Base-by-base conservation (phyloP, 2,113 vertebrate genomes). In the Axis porcinus region DNA sequence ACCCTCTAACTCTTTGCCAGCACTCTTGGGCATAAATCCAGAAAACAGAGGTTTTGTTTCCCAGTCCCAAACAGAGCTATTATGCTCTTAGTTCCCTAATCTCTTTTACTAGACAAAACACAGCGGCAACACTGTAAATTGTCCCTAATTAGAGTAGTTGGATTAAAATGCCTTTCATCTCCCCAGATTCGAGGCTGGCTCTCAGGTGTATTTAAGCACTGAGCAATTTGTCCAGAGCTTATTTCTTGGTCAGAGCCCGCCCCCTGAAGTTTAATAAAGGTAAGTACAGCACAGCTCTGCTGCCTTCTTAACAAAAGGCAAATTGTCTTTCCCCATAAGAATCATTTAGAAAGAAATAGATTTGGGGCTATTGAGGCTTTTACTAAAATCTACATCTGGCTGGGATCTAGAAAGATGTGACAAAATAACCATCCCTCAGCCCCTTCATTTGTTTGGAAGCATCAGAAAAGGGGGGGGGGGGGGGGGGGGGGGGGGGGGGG, bases 81-180 rank as follows among this genome's bases (percentile, higher is more conserved):
- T 5, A 10, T 54, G 54, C 94, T 92, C 93, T 98, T 55, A 74
- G 19, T 47, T 81, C 62, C 85, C 60, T 94, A 95, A 94, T 91
- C 90, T 74, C 67, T 91, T 97, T 97, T 94, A 97, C 52, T 76
- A 92, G 87, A 91, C 86, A 57, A 89, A 92, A 50, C 94, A 70
- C 40, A 96, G 52, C 36, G 85, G 96, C 15, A 70, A 93, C 57
- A 43, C 47, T 89, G 64, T 52, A 90, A 94, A 83, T 28, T 52
- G 43, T 86, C 97, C 93, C 95, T 97, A 98, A 94, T 84, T 95
- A 95, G 87, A 98, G 96, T 30, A 93, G 83, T 47, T 50, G 14
- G 82, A 67, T 95, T 97, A 57, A 98, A 98, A 97, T 7, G 30
- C 50, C 0, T 1, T 67, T 40, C 36, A 43, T 55, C 30, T 12